Base-by-base conservation (phyloP, 2,797 vertebrate species). In the Ptychadena robeensis region DNA sequence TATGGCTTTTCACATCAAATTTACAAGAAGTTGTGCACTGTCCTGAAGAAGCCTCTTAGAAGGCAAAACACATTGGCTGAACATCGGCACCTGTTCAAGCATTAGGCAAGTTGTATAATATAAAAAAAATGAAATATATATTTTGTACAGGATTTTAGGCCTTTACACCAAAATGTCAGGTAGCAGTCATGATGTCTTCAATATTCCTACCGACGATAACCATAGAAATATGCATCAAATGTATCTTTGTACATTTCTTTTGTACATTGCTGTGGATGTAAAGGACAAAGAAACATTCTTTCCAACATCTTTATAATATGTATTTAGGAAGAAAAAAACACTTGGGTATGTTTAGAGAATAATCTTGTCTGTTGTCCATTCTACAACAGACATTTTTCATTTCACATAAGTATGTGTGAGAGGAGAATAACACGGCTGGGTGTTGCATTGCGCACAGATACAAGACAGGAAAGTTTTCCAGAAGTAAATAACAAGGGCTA, bases 321-420 rank as follows among this genome's bases (percentile, higher is more conserved):
- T 22, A 32, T 31, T 66, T 66, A 15, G 22, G 18, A 27, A 40
- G 68, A 9, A 70, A 9, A 70, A n/a, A 9, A n/a, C 67, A 25
- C 69, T 44, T 44, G 69, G 9, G 38, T 22, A 72, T 9, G 38
- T 48, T 27, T n/a, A 72, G 22, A 32, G 22, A 59, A 32, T 57
- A 34, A 25, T 61, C 10, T 53, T 73, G 72, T 32, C 57, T 53
- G 31, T 61, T 32, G 48, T 31, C 27, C 72, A 59, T 73, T 34
- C 27, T n/a, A 34, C 6, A 70, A 70, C 44, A 53, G 22, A 69
- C 35, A 22, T 28, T 40, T 67, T 69, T 61, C 10, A 38, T 38
- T 69, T 69, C 35, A 10, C n/a, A 27, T 25, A 61, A 61, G 11
- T 61, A 61, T 61, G 18, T 53, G 18, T 53, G 44, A 22, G 44